Conservation (phyloP, 2,888 invertebrate species). For the Morpho achilles region DNA sequence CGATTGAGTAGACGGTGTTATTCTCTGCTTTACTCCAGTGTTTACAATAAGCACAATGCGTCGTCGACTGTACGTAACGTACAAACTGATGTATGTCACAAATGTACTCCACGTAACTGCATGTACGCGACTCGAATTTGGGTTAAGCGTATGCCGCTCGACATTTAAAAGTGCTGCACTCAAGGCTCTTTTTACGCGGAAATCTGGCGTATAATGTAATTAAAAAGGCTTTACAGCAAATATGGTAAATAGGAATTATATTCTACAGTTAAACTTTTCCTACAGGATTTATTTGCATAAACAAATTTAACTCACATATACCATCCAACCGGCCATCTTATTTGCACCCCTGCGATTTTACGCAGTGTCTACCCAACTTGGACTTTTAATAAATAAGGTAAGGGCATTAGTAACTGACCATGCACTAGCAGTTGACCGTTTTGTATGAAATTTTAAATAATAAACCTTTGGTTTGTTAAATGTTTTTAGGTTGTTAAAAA, state of each 20-base stretch:
- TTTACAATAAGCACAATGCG: not conserved
- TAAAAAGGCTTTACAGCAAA: not conserved
- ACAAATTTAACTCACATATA: too few relatives aligned
- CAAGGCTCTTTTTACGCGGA: slow-evolving; percentile 6
- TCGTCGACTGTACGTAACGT: slow-evolving; percentile 8
- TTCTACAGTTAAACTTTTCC: not conserved
- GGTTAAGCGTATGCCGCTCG: slow-evolving; percentile 12
- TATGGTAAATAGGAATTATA: too few relatives aligned
- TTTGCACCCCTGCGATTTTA: too few relatives aligned
- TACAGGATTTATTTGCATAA: not conserved
- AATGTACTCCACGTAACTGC: slow-evolving; percentile 14
- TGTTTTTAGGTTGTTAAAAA: too few relatives aligned
- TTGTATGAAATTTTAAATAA: too few relatives aligned
- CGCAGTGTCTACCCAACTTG: too few relatives aligned
- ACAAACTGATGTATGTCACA: slow-evolving; percentile 17
- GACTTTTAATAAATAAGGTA: not conserved
- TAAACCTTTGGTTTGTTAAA: too few relatives aligned
- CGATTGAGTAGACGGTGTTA: too few relatives aligned
- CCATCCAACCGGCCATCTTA: too few relatives aligned
- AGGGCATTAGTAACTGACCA: too few relatives aligned
- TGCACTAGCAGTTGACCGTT: too few relatives aligned
- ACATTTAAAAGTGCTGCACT: slow-evolving; percentile 7
- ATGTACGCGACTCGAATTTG: slow-evolving; percentile 19
- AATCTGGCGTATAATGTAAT: slow-evolving; percentile 4
- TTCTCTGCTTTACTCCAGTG: not conserved